These are phyloP conservation scores for Eulithis prunata DNA, from an alignment of 2,888 invertebrate species.

Conservation along the genomic window DNA sequence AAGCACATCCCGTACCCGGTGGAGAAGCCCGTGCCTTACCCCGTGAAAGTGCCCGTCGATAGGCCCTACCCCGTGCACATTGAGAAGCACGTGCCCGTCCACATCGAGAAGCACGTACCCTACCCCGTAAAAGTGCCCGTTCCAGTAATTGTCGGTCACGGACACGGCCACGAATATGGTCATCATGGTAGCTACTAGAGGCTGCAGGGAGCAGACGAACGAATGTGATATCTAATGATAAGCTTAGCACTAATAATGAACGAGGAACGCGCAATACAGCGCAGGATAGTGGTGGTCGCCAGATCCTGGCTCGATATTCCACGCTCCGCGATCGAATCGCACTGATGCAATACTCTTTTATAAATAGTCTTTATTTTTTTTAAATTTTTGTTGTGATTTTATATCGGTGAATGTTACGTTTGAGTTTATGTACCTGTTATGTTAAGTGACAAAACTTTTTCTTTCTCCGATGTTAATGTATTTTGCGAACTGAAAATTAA, in stretches of 20 bases:
- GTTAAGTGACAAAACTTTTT: constrained; percentile 55
- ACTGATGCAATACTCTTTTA: constrained; percentile 72
- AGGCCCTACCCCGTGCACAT: constrained; percentile 87
- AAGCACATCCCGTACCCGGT: constrained; percentile 87
- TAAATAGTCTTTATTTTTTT: constrained; percentile 64
- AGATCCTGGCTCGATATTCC: constrained; percentile 56
- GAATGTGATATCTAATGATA: constrained; percentile 84
- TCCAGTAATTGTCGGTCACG: constrained; percentile 78
- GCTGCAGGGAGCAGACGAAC: constrained; percentile 81
- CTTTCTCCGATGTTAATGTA: constrained; percentile 44
- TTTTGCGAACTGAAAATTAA: constrained; percentile 50
- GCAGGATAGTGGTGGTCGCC: constrained; percentile 63
- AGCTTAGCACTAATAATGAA: constrained; percentile 75
- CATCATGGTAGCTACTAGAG: constrained; percentile 82
- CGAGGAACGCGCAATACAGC: constrained; percentile 62
- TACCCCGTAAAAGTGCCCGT: constrained; percentile 86
- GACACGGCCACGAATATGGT: constrained; percentile 78
- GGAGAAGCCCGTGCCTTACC: constrained; percentile 87
- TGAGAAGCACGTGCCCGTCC: constrained; percentile 87
- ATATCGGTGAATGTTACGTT: constrained; percentile 74
- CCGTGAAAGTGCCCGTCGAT: constrained; percentile 86
- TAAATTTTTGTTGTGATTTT: constrained; percentile 63
- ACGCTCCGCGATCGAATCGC: constrained; percentile 64
- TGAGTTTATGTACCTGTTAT: constrained; percentile 84
- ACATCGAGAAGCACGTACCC: constrained; percentile 85